Percentiles rank a stretch among this genome's conserved stretches.
Evolutionary conservation across 2,113 vertebrate genomes (phyloP).

Genomic region (Rhynchopsitta pachyrhyncha): DNA sequence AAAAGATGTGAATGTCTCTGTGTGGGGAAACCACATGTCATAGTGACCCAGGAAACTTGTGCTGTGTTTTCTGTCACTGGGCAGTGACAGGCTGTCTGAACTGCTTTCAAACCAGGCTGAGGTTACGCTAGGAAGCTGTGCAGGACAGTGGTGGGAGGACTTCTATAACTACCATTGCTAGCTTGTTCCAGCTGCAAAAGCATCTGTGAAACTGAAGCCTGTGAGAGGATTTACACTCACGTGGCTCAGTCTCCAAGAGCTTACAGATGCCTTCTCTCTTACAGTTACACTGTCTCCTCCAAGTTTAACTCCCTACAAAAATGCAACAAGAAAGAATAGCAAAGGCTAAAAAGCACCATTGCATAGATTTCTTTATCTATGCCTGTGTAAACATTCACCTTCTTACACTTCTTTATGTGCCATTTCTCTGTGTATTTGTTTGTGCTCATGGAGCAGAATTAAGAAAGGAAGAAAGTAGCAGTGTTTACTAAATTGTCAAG

Average conservation of each 20-base stretch:
- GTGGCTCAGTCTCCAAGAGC: background rate
- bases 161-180: background rate
- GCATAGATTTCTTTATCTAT: background rate
- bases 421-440: background rate
- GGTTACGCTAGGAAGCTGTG: background rate
- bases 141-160: background rate
- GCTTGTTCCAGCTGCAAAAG: background rate
- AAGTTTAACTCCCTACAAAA: background rate
- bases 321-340: background rate
- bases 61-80: background rate
- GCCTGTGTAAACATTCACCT: background rate
- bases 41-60: background rate
- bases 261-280: background rate
- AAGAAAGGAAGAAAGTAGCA: background rate
- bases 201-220: background rate
- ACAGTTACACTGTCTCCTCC: accelerated
- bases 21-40: background rate
- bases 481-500: background rate
- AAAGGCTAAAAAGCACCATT: background rate
- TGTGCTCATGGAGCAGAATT: background rate
- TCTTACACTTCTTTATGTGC: background rate
- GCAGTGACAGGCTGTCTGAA: background rate
- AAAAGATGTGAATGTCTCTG: background rate
- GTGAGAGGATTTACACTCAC: background rate
- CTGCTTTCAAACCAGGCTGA: background rate